Percentiles rank a stretch among this genome's conserved stretches.
Evolutionary conservation across 2,888 invertebrate species (phyloP).

Genomic region (Malacosoma neustria): DNA sequence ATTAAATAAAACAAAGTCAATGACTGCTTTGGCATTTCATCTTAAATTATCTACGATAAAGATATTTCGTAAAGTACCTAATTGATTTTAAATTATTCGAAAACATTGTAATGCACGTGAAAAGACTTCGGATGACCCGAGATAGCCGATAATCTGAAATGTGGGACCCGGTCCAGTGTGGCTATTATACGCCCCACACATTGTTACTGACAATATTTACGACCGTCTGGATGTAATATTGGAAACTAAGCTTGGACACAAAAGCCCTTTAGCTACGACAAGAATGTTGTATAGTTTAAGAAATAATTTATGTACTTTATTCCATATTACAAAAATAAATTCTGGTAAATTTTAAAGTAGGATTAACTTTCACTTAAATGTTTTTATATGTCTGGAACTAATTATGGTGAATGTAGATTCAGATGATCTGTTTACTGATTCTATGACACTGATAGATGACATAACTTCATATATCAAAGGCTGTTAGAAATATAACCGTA

Average conservation of each 20-base stretch:
- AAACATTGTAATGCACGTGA: conserved; percentile 34
- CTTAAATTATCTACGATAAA: conserved; percentile 5
- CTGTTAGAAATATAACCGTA: too few relatives aligned
- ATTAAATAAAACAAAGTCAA: too few relatives aligned
- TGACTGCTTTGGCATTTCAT: not conserved
- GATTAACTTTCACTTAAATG: too few relatives aligned
- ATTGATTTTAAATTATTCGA: conserved; percentile 43
- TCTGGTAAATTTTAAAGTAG: too few relatives aligned
- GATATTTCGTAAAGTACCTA: conserved; percentile 34
- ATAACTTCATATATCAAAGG: too few relatives aligned
- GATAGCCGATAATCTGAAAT: conserved; percentile 23
- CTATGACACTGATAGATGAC: too few relatives aligned
- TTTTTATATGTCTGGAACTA: too few relatives aligned
- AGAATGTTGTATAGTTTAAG: not conserved
- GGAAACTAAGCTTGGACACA: not conserved
- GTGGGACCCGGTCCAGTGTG: conserved; percentile 9
- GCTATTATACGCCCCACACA: conserved; percentile 13
- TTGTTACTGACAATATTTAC: conserved; percentile 6
- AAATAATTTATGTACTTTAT: too few relatives aligned
- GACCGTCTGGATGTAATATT: not conserved
- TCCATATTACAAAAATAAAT: too few relatives aligned
- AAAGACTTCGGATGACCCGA: conserved; percentile 32
- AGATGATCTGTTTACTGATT: too few relatives aligned
- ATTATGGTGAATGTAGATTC: too few relatives aligned
- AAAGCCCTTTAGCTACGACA: not conserved